Evolutionary conservation across 2,113 vertebrate genomes (phyloP).

Genomic region (Paramormyrops kingsleyae): DNA sequence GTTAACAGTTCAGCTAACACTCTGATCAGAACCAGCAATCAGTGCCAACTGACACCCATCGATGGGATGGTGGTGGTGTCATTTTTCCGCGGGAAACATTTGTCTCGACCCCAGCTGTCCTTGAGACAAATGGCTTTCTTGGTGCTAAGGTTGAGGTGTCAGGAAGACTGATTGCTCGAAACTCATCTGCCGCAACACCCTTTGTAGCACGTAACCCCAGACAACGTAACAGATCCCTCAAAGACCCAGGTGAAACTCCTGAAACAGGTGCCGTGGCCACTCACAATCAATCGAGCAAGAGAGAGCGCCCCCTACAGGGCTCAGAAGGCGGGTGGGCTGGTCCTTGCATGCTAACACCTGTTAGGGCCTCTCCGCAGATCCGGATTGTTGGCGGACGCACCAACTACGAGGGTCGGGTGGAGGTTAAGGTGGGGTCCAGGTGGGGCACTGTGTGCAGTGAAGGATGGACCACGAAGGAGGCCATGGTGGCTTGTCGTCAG

Average conservation of each 20-base stretch:
- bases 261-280: neutral
- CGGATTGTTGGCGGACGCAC: conserved; percentile 71
- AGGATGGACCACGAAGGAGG: conserved; percentile 77
- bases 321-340: conserved; percentile 30
- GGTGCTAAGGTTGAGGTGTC: neutral
- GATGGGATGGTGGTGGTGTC: too few relatives aligned
- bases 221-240: neutral
- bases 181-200: neutral
- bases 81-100: neutral
- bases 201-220: neutral
- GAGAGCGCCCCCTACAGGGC: neutral
- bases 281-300: neutral
- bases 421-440: conserved; percentile 71
- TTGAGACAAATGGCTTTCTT: neutral
- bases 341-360: conserved; percentile 49
- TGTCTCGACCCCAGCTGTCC: neutral
- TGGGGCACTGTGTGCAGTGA: conserved; percentile 80
- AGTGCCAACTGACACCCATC: neutral
- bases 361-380: conserved; percentile 67
- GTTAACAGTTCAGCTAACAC: conserved; percentile 4
- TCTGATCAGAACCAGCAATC: neutral
- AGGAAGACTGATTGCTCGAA: neutral
- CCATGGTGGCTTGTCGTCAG: conserved; percentile 80
- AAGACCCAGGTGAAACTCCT: neutral
- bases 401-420: conserved; percentile 70